A percentile compares a stretch with the other conserved stretches of the same genome.
These are phyloP conservation scores for Sebastes umbrosus DNA, from an alignment of 2,797 vertebrate species.

Conservation along the genomic window DNA sequence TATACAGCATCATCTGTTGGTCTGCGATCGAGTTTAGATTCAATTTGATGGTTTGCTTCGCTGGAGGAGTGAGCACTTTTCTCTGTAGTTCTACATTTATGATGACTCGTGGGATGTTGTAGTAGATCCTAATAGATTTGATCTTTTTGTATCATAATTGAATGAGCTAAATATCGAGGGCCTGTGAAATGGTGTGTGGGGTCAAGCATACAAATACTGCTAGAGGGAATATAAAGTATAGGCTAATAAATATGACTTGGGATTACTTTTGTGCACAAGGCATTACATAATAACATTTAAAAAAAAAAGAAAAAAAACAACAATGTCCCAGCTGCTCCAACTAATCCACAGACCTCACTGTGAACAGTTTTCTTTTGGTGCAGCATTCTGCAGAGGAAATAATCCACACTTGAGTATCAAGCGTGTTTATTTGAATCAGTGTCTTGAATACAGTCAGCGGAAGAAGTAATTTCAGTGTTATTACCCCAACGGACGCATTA, in stretches of 20 bases:
- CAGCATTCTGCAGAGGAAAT: not conserved
- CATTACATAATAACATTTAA: not conserved
- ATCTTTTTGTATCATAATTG: slow-evolving; percentile 16
- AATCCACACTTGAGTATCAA: slow-evolving; percentile 9
- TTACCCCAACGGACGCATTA: slow-evolving; percentile 1
- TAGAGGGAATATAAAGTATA: too few relatives aligned
- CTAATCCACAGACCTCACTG: not conserved
- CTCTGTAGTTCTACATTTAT: not conserved
- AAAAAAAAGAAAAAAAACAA: not conserved
- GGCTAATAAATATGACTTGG: not conserved
- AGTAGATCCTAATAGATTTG: slow-evolving; percentile 13
- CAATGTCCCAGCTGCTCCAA: not conserved
- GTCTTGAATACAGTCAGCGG: slow-evolving; percentile 23
- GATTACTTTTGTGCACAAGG: not conserved
- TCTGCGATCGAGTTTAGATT: slow-evolving; percentile 22
- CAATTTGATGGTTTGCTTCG: slow-evolving; percentile 11
- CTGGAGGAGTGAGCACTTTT: slow-evolving; percentile 29
- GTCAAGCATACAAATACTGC: not conserved
- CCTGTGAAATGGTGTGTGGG: not conserved
- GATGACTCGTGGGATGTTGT: not conserved
- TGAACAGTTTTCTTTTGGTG: not conserved
- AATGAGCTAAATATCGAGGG: not conserved
- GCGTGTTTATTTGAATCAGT: slow-evolving; percentile 26
- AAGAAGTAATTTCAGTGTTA: slow-evolving; percentile 42
- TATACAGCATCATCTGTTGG: slow-evolving; percentile 6